Evolutionary conservation across 1,140 invertebrate genomes (phyloP).

Genomic region (Drosophila arawakana): DNA sequence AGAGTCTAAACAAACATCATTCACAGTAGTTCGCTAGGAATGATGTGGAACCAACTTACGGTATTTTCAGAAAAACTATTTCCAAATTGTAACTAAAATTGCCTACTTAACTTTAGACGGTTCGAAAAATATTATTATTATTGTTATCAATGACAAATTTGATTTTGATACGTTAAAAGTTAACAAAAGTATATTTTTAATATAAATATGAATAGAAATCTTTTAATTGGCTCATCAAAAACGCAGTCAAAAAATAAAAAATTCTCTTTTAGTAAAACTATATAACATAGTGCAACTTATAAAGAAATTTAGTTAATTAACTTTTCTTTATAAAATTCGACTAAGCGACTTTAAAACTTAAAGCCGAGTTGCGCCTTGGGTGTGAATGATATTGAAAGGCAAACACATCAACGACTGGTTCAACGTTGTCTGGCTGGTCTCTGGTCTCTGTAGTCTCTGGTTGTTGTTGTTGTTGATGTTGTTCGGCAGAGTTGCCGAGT

Average conservation of each 20-base stretch:
- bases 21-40: constrained; percentile 17
- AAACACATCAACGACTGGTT: constrained; percentile 60
- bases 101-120: too few species aligned
- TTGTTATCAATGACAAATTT: too few species aligned
- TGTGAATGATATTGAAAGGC: constrained; percentile 69
- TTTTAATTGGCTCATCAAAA: too few species aligned
- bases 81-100: too few species aligned
- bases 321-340: not conserved
- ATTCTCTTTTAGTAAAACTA: not conserved
- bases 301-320: not conserved
- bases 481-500: constrained; percentile 61
- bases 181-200: not conserved
- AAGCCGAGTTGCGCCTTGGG: constrained; percentile 22
- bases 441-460: constrained; percentile 16
- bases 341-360: constrained; percentile 6
- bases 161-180: too few species aligned
- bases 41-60: too few species aligned
- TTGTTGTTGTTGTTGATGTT: constrained; percentile 24
- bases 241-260: too few species aligned
- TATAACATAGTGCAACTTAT: not conserved
- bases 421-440: constrained; percentile 49
- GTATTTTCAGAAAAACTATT: too few species aligned
- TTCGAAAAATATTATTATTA: too few species aligned
- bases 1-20: constrained; percentile 45
- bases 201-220: not conserved